Evolutionary conservation across 35 echinoderm and acorn worm genomes (phyloP), one percentile per base, ranked within the genome.

Genomic region (Apostichopus japonicus): DNA sequence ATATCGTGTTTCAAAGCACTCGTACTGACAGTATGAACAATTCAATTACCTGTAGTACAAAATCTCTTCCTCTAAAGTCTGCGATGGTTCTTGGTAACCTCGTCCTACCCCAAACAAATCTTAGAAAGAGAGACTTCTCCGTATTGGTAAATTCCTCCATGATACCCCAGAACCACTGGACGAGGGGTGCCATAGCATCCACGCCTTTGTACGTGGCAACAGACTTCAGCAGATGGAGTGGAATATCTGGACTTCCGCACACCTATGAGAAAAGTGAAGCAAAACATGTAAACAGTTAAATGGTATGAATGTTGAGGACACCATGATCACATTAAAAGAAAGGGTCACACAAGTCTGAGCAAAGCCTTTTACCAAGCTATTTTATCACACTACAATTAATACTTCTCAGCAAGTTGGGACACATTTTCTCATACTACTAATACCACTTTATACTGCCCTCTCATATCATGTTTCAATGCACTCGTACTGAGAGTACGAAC

Each of bases 101-200:
- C 4, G 97, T 99, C 24, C 97, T 90, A 14, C 97, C 97, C 97
- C 97, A 99, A 13, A 99, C 97, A 81, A 99, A 99, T 14, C 97
- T 87, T 4, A 99, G 92, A 90, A 99, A 96, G 11, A 99, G 84
- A 9, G 97, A 99, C 15, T 95, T 83, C 56, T 99, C 97, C 0
- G 92, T 95, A 90, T 99, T 99, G 88, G 93, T 95, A 75, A 99
- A 96, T 15, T 96, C 95, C 53, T 99, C 97, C 97, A 99, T 99
- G 93, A 99, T 92, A 23, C 96, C 94, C 93, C 97, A 99, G 90
- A 99, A 99, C 97, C 97, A 99, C 76, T 83, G 92, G 5, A 99
- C 95, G 1, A 96, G 91, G 54, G 97, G 84, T 56, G 97, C 93
- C 51, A 87, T 88, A 24, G 90, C 88, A 75, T 99, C 97, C 7